Evolutionary conservation across 2,113 vertebrate species (phyloP).

Genomic region (Phocoena phocoena): DNA sequence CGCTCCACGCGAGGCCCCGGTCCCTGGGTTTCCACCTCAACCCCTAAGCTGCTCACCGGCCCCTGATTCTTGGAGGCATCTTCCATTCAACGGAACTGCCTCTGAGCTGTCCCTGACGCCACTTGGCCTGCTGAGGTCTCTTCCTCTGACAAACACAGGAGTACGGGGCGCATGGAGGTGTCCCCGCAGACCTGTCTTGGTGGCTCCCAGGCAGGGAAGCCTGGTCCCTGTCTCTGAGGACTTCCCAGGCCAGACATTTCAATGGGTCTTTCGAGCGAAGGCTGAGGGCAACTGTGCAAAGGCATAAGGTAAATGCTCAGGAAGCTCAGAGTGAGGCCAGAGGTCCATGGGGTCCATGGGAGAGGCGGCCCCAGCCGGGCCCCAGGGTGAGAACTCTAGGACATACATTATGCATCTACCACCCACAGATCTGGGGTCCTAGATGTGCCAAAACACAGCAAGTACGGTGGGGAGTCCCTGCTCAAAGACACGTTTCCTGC

Average conservation of each 20-base stretch:
- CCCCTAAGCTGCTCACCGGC: neutral
- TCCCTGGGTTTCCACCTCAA: neutral
- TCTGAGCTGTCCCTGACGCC: neutral
- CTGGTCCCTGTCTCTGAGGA: neutral
- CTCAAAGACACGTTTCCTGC: neutral
- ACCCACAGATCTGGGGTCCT: neutral
- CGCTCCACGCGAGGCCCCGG: fast-evolving
- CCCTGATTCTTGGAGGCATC: neutral
- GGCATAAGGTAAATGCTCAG: fast-evolving
- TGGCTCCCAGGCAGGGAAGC: neutral
- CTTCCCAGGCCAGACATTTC: neutral
- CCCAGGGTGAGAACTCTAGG: fast-evolving
- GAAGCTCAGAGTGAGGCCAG: neutral
- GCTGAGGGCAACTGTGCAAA: fast-evolving
- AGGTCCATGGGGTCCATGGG: fast-evolving
- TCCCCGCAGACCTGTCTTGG: neutral
- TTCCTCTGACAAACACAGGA: neutral
- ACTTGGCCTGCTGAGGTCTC: neutral
- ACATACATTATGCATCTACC: fast-evolving
- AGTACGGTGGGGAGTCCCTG: fast-evolving
- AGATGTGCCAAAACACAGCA: neutral
- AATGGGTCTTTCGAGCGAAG: fast-evolving
- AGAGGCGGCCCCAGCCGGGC: too few species aligned
- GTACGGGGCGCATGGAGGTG: fast-evolving
- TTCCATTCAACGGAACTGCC: neutral